These are phyloP conservation scores for Horisme vitalbata DNA, from an alignment of 2,888 invertebrate genomes.

Conservation along the genomic window DNA sequence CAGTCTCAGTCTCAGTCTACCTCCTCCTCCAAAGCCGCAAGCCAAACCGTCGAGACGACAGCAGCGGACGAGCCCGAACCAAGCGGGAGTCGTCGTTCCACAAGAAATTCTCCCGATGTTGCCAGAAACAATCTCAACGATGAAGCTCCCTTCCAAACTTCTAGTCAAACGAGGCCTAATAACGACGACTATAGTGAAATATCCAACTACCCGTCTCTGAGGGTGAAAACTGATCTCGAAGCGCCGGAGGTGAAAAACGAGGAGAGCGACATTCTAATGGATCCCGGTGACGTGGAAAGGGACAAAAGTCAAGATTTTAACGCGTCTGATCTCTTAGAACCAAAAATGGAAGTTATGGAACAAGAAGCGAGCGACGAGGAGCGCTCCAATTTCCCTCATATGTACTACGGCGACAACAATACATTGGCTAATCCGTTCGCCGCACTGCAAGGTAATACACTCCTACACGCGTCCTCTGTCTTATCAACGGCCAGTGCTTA, in stretches of 20 bases:
- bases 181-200: slow-evolving; percentile 81
- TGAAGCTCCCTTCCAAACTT: slow-evolving; percentile 80
- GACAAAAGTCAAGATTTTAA: slow-evolving; percentile 74
- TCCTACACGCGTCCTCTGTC: too few species aligned
- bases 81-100: slow-evolving; percentile 71
- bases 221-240: slow-evolving; percentile 83
- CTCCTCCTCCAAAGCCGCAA: slow-evolving; percentile 82
- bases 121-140: slow-evolving; percentile 82
- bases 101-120: slow-evolving; percentile 80
- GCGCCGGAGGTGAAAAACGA: slow-evolving; percentile 77
- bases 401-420: slow-evolving; percentile 73
- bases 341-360: slow-evolving; percentile 89
- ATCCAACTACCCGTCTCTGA: slow-evolving; percentile 72
- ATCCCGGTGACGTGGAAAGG: slow-evolving; percentile 70
- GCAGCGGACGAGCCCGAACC: slow-evolving; percentile 74
- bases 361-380: slow-evolving; percentile 87
- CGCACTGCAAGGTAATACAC: slow-evolving; percentile 62
- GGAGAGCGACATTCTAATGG: slow-evolving; percentile 74
- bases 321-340: slow-evolving; percentile 80
- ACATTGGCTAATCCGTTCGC: slow-evolving; percentile 78
- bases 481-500: too few species aligned
- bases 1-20: slow-evolving; percentile 71
- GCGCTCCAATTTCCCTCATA: slow-evolving; percentile 67
- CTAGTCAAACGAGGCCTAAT: slow-evolving; percentile 83
- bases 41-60: slow-evolving; percentile 79